These are phyloP conservation scores for Sympetrum striolatum DNA, from an alignment of 2,888 invertebrate genomes.

Conservation along the genomic window DNA sequence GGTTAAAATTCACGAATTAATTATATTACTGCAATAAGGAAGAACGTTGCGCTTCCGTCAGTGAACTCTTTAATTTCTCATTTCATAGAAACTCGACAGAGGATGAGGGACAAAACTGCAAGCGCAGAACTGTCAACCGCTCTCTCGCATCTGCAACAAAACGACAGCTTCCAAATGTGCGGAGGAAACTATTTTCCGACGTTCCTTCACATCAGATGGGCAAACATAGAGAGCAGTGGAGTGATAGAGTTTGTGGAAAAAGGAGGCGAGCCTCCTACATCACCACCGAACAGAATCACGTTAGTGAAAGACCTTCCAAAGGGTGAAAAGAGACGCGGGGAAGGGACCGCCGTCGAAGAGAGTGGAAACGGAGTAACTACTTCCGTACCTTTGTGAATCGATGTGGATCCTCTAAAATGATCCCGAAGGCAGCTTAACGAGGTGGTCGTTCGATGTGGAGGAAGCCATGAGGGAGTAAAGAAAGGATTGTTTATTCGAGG, in stretches of 20 bases:
- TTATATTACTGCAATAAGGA: neutral
- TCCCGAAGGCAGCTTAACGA: neutral
- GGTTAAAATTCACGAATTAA: too few species aligned
- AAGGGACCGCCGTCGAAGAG: too few species aligned
- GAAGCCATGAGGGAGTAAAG: neutral
- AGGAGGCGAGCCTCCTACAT: neutral
- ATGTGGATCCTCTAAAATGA: neutral
- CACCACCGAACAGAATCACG: too few species aligned
- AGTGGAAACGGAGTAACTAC: neutral
- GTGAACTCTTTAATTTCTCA: neutral
- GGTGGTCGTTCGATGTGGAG: neutral
- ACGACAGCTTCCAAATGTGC: neutral
- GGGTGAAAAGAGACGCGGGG: too few species aligned
- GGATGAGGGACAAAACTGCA: neutral
- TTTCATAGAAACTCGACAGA: neutral
- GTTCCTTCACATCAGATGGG: neutral
- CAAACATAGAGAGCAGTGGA: neutral
- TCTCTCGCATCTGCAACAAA: neutral
- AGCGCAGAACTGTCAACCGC: neutral
- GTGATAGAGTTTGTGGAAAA: neutral
- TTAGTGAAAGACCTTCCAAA: too few species aligned
- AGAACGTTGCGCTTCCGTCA: neutral
- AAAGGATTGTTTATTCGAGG: neutral
- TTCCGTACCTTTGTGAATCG: neutral
- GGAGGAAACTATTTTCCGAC: neutral